Evolutionary conservation across 2,113 vertebrate genomes (phyloP).

Genomic region (Cochlearius cochlearius): DNA sequence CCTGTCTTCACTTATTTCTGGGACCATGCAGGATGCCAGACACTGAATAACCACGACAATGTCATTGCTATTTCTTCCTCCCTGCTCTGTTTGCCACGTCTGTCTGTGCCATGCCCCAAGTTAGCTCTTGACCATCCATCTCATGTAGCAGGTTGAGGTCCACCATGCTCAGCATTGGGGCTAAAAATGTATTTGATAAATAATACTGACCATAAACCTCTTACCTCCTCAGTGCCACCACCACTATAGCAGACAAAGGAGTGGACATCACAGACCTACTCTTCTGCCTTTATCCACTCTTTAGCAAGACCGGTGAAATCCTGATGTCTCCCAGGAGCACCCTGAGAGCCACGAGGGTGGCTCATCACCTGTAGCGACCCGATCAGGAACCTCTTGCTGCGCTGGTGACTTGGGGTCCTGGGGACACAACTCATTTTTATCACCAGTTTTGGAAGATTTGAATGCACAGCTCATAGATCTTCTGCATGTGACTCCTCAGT

Average conservation of each 20-base stretch:
- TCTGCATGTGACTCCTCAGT: not conserved
- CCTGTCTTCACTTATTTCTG: not conserved
- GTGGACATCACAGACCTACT: not conserved
- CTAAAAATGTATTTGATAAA: not conserved
- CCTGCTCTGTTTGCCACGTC: not conserved
- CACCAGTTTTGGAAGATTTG: not conserved
- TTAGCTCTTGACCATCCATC: not conserved
- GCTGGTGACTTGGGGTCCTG: not conserved
- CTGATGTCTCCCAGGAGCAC: not conserved
- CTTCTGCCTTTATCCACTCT: not conserved
- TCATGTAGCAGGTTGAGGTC: not conserved
- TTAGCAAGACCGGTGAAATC: not conserved
- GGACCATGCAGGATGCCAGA: not conserved
- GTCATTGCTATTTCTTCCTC: not conserved
- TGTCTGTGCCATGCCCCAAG: not conserved
- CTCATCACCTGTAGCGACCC: not conserved
- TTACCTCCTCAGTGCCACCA: not conserved
- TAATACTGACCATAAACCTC: not conserved
- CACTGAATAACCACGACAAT: not conserved
- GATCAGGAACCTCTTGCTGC: not conserved
- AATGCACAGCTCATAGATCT: not conserved
- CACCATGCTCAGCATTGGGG: not conserved
- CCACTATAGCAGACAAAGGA: not conserved
- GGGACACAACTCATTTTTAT: not conserved
- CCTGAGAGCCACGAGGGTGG: not conserved